Conservation (phyloP, 2,888 invertebrate genomes). For the Itoplectis maculator region DNA sequence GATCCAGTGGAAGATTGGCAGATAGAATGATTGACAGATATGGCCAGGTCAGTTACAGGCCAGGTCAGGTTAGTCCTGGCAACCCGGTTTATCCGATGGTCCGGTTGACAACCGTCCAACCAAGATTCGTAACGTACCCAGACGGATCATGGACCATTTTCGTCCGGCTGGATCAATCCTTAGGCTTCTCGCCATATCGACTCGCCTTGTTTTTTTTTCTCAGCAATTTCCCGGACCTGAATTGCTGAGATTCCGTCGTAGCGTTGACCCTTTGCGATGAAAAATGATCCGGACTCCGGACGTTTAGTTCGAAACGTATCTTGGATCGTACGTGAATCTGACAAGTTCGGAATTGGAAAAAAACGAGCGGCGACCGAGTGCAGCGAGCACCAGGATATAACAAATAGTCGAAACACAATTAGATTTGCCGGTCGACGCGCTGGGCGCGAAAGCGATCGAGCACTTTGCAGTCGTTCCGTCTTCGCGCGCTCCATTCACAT, state of each 20-base stretch:
- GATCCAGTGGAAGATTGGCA: too few relatives aligned
- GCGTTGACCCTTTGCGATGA: slow-evolving; percentile 33
- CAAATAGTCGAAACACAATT: slow-evolving; percentile 52
- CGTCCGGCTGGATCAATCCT: neutral
- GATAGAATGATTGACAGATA: neutral
- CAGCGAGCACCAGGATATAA: slow-evolving; percentile 18
- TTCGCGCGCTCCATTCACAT: too few relatives aligned
- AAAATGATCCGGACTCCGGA: slow-evolving; percentile 57
- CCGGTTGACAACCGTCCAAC: too few relatives aligned
- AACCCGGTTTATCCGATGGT: too few relatives aligned
- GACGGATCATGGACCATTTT: neutral
- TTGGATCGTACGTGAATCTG: slow-evolving; percentile 52
- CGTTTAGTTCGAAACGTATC: slow-evolving; percentile 8
- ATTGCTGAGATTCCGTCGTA: slow-evolving; percentile 17
- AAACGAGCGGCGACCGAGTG: slow-evolving; percentile 13
- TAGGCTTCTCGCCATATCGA: slow-evolving; percentile 22
- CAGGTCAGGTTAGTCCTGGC: too few relatives aligned
- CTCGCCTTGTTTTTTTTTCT: slow-evolving; percentile 7
- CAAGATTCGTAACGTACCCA: too few relatives aligned
- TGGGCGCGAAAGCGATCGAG: slow-evolving; percentile 17
- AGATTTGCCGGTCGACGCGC: slow-evolving; percentile 54
- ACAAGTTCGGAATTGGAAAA: slow-evolving; percentile 50
- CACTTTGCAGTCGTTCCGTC: slow-evolving; percentile 49
- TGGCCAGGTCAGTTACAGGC: neutral
- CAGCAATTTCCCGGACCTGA: slow-evolving; percentile 35